Percentiles rank a stretch among this genome's conserved stretches.
phyloP scores from a whole-genome alignment of 2,113 vertebrate genomes.

The Indicator maculatus region DNA sequence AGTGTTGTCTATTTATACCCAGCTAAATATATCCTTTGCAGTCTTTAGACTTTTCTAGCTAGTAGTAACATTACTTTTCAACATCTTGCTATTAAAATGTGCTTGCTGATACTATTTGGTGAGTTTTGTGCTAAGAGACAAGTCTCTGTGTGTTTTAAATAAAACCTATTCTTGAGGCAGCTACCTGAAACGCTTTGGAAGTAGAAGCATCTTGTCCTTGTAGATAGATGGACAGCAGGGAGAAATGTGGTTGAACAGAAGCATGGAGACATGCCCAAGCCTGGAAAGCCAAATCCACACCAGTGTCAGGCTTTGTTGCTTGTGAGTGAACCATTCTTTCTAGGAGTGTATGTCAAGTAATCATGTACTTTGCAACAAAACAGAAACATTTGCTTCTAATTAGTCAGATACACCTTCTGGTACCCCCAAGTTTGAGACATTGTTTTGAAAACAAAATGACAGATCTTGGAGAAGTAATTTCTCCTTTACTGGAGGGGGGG shows the following conservation, averaged over 20 bases:
- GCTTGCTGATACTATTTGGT: neutral
- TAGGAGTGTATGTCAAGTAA: neutral
- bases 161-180: neutral
- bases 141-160: neutral
- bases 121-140: neutral
- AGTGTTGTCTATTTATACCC: conserved; percentile 59
- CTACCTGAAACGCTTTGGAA: neutral
- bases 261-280: neutral
- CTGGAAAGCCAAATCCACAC: neutral
- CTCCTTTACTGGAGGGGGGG: accelerated
- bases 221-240: neutral
- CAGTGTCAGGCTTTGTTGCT: neutral
- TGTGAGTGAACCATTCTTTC: neutral
- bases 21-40: conserved; percentile 62
- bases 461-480: neutral
- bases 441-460: neutral
- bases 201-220: neutral
- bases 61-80: conserved; percentile 59
- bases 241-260: neutral
- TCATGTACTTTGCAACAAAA: neutral
- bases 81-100: neutral
- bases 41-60: conserved; percentile 40
- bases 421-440: neutral
- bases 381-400: conserved; percentile 13
- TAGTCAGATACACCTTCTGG: conserved; percentile 2